Conservation (phyloP, 2,113 vertebrate genomes). For the Zosterops pallidus region DNA sequence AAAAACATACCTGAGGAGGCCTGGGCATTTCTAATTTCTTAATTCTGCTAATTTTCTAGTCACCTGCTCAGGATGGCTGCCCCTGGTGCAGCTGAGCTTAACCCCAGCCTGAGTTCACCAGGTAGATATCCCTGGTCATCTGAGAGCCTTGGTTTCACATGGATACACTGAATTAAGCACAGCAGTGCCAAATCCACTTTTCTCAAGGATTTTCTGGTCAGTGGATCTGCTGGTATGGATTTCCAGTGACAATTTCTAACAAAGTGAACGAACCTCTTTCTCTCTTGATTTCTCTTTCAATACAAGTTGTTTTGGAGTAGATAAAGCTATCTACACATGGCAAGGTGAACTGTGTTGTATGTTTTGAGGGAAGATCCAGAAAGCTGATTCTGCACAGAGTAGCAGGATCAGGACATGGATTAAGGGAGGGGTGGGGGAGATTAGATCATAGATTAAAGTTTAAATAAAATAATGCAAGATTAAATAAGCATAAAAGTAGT, state of each 20-base stretch:
- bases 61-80: background rate
- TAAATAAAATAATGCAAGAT: background rate
- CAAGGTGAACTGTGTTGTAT: background rate
- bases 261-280: background rate
- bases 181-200: background rate
- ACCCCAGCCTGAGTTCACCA: background rate
- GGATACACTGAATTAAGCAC: background rate
- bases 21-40: background rate
- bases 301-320: background rate
- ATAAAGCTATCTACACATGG: background rate
- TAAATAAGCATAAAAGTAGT: background rate
- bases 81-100: background rate
- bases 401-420: background rate
- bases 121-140: background rate
- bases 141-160: background rate
- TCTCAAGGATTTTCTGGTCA: background rate
- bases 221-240: background rate
- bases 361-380: background rate
- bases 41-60: background rate
- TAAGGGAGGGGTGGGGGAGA: background rate
- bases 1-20: background rate
- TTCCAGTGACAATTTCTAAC: background rate
- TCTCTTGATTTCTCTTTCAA: background rate
- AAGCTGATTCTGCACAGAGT: background rate
- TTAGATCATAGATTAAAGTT: background rate